Base-by-base conservation (phyloP, 1,140 invertebrate genomes). In the Drosophila persimilis region DNA sequence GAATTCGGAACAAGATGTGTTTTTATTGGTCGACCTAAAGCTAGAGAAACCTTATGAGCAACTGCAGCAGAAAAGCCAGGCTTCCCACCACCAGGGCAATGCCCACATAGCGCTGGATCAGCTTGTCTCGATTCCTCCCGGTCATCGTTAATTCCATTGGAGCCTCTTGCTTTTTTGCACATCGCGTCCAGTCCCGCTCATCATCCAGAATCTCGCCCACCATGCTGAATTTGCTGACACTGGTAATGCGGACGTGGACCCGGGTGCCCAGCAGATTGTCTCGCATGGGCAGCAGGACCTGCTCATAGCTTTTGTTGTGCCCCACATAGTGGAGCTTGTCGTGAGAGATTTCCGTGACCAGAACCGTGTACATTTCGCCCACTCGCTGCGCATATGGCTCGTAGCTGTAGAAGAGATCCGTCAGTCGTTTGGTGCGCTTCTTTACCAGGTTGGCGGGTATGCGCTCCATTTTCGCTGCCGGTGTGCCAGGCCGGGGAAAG, bases 231-330 rank as follows among this genome's bases (percentile, higher is more conserved):
- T 99, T 99, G 0, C 94, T 95, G 0, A 95, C 93, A 50, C 94
- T 93, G 0, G 93, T 92, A 22, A 99, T 97, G 81, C 94, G 93
- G 0, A 99, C 97, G 29, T 93, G 94, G 0, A 99, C 92, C 86
- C 95, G 94, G 90, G 97, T 96, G 0, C 98, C 98, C 93, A 98
- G 94, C 17, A 95, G 94, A 75, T 95, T 93, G 6, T 95, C 92
- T 22, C 94, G 92, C 92, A 96, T 96, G 0, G 97, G 96, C 0
- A 98, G 93, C 41, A 98, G 91, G 5, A 98, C 95, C 93, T 99
- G 99, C 91, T 99, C 97, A 91, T 99, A 99, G 88, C 92, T 96
- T 90, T 99, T 97, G 92, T 99, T 99, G 92, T 99, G 98, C 0
- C 95, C 98, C 3, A 99, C 98, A 90, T 94, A 98, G 92, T 97